Evolutionary conservation across 2,888 invertebrate species (phyloP).

Genomic region (Acronicta aceris): DNA sequence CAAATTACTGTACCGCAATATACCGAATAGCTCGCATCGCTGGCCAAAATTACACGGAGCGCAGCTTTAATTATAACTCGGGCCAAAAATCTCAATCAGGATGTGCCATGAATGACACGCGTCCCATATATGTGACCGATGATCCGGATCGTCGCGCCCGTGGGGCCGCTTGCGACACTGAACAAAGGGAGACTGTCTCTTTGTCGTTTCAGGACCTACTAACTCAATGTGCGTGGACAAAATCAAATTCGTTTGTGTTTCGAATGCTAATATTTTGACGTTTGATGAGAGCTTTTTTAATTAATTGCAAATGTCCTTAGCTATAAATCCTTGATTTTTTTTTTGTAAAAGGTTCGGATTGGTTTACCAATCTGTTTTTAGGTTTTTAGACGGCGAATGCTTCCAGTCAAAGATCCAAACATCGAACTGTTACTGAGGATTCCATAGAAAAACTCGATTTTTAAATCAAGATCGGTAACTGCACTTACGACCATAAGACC

Average conservation of each 20-base stretch:
- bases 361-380: too few species aligned
- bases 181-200: constrained; percentile 68
- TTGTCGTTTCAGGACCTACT: constrained; percentile 62
- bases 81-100: constrained; percentile 65
- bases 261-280: constrained; percentile 20
- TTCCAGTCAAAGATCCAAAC: too few species aligned
- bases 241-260: constrained; percentile 24
- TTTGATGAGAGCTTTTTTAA: not conserved
- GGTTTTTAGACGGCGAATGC: too few species aligned
- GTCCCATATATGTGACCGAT: constrained; percentile 71
- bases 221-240: constrained; percentile 12
- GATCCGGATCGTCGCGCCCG: constrained; percentile 75
- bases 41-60: constrained; percentile 47
- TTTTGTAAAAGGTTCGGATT: too few species aligned
- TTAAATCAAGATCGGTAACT: too few species aligned
- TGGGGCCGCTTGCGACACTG: constrained; percentile 65
- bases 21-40: constrained; percentile 49
- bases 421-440: too few species aligned
- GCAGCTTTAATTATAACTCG: constrained; percentile 54
- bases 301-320: too few species aligned
- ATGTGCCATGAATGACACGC: constrained; percentile 67
- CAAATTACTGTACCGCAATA: constrained; percentile 48
- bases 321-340: not conserved
- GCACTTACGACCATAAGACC: too few species aligned
- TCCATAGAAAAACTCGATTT: too few species aligned